Conservation (phyloP, 1,140 invertebrate species). For the Drosophila chauvacae region DNA sequence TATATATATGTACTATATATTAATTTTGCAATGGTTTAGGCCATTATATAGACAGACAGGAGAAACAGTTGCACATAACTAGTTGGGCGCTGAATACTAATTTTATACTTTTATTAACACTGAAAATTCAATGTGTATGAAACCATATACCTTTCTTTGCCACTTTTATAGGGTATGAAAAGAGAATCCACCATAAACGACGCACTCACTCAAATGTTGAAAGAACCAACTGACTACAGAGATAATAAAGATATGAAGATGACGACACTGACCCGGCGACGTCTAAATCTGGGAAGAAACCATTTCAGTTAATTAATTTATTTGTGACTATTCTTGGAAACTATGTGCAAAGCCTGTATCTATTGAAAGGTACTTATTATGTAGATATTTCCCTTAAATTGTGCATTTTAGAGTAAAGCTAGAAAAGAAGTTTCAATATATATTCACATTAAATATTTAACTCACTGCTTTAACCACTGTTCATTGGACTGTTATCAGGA, state of each 20-base stretch:
- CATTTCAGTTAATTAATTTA: not conserved
- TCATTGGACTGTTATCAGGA: not conserved
- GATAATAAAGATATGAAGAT: slow-evolving; percentile 14
- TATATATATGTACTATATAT: not conserved
- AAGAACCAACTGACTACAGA: not conserved
- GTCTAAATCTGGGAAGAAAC: not conserved
- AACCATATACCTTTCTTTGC: not conserved
- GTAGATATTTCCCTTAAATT: not conserved
- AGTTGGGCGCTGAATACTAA: no score
- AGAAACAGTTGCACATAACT: not conserved
- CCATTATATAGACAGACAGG: not conserved
- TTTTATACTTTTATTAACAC: no score
- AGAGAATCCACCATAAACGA: slow-evolving; percentile 33
- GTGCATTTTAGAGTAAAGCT: not conserved
- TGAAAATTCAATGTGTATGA: not conserved
- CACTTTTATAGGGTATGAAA: slow-evolving; percentile 2
- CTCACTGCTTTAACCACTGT: not conserved
- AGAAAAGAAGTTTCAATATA: no score
- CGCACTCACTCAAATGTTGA: slow-evolving; percentile 21
- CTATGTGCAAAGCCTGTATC: no score
- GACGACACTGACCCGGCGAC: not conserved
- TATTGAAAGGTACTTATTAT: not conserved
- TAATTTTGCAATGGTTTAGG: not conserved
- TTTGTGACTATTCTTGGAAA: slow-evolving; percentile 1
- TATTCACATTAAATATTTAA: not conserved